These are phyloP conservation scores for Dendrocincla tyrannina DNA, from an alignment of 2,797 vertebrate genomes.

Conservation along the genomic window DNA sequence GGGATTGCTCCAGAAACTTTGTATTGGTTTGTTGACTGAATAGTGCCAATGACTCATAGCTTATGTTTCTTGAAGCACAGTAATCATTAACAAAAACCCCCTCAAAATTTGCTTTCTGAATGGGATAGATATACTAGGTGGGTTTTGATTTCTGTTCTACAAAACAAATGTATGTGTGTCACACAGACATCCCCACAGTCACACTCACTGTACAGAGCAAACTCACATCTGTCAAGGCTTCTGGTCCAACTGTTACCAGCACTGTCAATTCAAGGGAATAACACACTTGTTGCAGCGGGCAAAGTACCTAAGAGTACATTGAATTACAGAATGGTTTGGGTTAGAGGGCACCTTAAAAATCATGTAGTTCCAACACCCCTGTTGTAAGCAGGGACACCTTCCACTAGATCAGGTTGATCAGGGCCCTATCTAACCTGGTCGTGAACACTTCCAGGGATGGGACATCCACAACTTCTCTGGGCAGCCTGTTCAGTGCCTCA, in stretches of 20 bases:
- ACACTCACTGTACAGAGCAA: background rate
- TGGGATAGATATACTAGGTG: background rate
- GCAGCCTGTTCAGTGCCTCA: background rate
- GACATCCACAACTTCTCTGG: background rate
- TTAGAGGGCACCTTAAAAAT: background rate
- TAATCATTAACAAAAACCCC: background rate
- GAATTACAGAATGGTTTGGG: background rate
- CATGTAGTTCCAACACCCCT: background rate
- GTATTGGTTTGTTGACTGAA: background rate
- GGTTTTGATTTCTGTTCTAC: background rate
- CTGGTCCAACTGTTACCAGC: background rate
- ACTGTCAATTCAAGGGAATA: background rate
- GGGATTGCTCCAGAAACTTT: background rate
- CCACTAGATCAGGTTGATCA: background rate
- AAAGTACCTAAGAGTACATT: background rate
- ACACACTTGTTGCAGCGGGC: fast-evolving
- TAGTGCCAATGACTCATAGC: background rate
- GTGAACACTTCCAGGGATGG: background rate
- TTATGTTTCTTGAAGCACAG: background rate
- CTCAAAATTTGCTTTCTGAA: background rate
- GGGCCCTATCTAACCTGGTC: fast-evolving
- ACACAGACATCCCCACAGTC: background rate
- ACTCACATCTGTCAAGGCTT: background rate
- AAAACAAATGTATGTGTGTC: background rate
- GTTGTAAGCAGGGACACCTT: background rate